These are phyloP conservation scores for Periophthalmus magnuspinnatus DNA, from an alignment of 2,797 vertebrate genomes.

Conservation along the genomic window DNA sequence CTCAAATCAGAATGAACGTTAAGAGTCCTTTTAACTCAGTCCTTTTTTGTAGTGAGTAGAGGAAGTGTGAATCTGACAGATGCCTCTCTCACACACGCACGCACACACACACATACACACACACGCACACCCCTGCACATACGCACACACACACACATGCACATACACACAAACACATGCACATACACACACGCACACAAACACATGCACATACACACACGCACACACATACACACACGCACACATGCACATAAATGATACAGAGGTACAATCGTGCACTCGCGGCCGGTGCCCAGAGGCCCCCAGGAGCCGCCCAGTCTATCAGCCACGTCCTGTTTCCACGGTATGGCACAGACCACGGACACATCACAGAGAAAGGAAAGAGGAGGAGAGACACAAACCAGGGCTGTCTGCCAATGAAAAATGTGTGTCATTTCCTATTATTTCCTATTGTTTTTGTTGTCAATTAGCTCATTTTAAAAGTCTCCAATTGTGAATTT, in stretches of 20 bases:
- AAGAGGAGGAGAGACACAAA: not conserved
- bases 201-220: not conserved
- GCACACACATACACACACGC: not conserved
- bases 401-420: not conserved
- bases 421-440: not conserved
- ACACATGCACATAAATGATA: not conserved
- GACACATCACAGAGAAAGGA: constrained; percentile 28
- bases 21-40: too few relatives aligned
- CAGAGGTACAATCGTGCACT: constrained; percentile 16
- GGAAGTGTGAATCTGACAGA: constrained; percentile 49
- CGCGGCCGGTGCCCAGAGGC: constrained; percentile 45
- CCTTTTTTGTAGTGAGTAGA: constrained; percentile 8
- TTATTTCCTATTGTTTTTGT: too few relatives aligned
- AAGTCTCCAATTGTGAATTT: too few relatives aligned
- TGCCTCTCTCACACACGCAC: constrained; percentile 25
- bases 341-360: constrained; percentile 54
- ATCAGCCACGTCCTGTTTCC: constrained; percentile 66
- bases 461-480: too few relatives aligned
- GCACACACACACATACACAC: too few relatives aligned
- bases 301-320: constrained; percentile 58
- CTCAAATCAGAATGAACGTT: too few relatives aligned
- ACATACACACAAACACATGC: not conserved
- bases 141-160: not conserved
- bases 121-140: constrained; percentile 13
- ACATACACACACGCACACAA: not conserved